A percentile compares a stretch with the other conserved stretches of the same genome.
Conservation (phyloP, 35 echinoderm and acorn worm species). For the Eucidaris tribuloides region DNA sequence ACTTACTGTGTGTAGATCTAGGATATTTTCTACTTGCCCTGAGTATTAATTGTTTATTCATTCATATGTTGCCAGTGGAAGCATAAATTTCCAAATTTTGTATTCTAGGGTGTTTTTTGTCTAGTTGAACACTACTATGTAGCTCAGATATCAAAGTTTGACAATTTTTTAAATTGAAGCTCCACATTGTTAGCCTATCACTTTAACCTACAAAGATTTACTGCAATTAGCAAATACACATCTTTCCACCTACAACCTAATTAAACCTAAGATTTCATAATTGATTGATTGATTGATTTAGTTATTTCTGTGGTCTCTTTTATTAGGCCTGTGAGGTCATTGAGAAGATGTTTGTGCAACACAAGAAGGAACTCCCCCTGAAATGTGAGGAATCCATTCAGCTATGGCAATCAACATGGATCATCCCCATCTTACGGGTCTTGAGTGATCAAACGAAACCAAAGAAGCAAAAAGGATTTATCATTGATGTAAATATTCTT, state of each 20-base stretch:
- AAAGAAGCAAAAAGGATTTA: conserved; percentile 53
- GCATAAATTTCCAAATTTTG: too few relatives aligned
- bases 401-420: conserved; percentile 53
- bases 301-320: not conserved
- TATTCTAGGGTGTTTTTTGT: too few relatives aligned
- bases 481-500: conserved; percentile 63
- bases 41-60: too few relatives aligned
- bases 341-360: conserved; percentile 59
- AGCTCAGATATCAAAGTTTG: too few relatives aligned
- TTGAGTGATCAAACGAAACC: conserved; percentile 14
- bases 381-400: not conserved
- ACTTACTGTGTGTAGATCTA: too few relatives aligned
- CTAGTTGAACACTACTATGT: too few relatives aligned
- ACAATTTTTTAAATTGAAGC: too few relatives aligned
- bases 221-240: not conserved
- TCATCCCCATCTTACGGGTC: conserved; percentile 33
- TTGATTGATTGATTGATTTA: not conserved
- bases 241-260: not conserved
- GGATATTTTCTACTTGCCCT: too few relatives aligned
- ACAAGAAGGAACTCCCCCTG: conserved; percentile 15
- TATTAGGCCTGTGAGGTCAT: conserved; percentile 78
- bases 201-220: too few relatives aligned
- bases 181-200: too few relatives aligned
- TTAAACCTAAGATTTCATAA: not conserved
- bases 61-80: too few relatives aligned